These are phyloP conservation scores for Percina caprodes DNA, from an alignment of 2,113 vertebrate species.

Conservation along the genomic window DNA sequence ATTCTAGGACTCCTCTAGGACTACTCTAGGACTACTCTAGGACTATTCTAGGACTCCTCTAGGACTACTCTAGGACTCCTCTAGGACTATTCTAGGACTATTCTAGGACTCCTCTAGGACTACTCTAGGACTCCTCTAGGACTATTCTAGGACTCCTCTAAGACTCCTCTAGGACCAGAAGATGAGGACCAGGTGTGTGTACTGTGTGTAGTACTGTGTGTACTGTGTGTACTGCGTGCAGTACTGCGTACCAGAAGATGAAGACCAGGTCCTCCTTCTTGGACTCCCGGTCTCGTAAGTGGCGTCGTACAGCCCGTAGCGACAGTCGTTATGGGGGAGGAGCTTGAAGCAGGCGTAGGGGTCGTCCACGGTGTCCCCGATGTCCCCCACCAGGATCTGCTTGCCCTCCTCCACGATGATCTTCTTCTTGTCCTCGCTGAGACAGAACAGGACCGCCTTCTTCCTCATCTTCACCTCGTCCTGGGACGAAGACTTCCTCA, in stretches of 20 bases:
- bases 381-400: conserved; percentile 97
- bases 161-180: no score
- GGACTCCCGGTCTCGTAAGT: conserved; percentile 99
- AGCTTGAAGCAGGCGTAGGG: conserved; percentile 97
- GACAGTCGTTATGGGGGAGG: conserved; percentile 96
- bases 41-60: no score
- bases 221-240: no score
- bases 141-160: no score
- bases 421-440: conserved; percentile 96
- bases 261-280: conserved; percentile 99
- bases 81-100: no score
- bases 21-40: no score
- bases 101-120: no score
- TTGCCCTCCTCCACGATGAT: conserved; percentile 97
- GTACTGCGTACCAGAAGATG: conserved; percentile 93
- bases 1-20: no score
- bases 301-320: conserved; percentile 98
- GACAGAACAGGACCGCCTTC: conserved; percentile 97
- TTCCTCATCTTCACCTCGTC: conserved; percentile 99
- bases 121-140: no score
- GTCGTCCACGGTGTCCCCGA: conserved; percentile 96
- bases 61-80: no score
- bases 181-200: no score
- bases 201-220: no score
- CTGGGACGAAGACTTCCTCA: conserved; percentile 93